Base-by-base conservation (phyloP, 2,888 invertebrate species). In the Aethes cnicana region DNA sequence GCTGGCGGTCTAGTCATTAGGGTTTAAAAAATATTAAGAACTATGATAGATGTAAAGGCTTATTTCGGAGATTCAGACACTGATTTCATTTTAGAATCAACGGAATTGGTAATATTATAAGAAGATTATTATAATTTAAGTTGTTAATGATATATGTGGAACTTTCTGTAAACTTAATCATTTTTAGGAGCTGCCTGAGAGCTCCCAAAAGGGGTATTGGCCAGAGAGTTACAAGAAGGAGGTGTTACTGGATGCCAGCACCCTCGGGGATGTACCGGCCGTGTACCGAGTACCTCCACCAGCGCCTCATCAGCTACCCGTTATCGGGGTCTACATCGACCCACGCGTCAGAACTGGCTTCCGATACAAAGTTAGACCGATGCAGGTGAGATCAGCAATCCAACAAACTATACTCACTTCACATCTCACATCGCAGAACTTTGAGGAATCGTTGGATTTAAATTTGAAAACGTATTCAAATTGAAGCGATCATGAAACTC, bases 261-360 rank as follows among this genome's bases (percentile, higher is more conserved):
- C 81, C 21, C 76, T 93, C 41, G 92, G 92, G 3, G 94, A 94
- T 73, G 85, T 94, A 17, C 94, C 94, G 1, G 93, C 93, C 0
- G 85, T 89, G 39, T 94, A 94, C 73, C 84, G 87, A 17, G 91
- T 93, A 9, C 91, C 92, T 9, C 85, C 91, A 17, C 84, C 93
- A 1, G 90, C 91, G 23, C 81, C 90, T 4, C 91, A 93, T 64
- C 93, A 94, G 74, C 88, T 94, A 73, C 93, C 94, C 0, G 93
- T 92, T 43, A 90, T 93, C 68, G 95, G 95, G 43, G 92, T 94
- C 47, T 94, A 93, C 79, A 91, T 95, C 61, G 94, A 95, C 81
- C 91, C 91, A 48, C 87, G 93, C 48, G 92, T 95, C 57, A 87
- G 93, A 61, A 92, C 94, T 58, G 95, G 95, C 61, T 95, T 94